Conservation (phyloP, 2,888 invertebrate genomes). For the Apotomis betuletana region DNA sequence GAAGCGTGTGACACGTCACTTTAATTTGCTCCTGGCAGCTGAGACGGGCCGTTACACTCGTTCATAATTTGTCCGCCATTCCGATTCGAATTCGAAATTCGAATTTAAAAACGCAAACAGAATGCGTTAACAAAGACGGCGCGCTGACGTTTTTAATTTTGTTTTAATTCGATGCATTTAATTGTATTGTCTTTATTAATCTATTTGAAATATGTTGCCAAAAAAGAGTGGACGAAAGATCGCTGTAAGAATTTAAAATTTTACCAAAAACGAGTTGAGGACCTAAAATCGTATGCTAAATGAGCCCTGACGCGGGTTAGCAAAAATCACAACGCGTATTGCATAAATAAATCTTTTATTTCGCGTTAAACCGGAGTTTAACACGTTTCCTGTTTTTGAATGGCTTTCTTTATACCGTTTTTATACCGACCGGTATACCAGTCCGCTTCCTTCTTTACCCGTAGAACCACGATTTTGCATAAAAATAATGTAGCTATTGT, state of each 20-base stretch:
- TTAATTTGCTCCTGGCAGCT: slow-evolving; percentile 58
- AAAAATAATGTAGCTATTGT: slow-evolving; percentile 66
- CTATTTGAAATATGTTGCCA: slow-evolving; percentile 39
- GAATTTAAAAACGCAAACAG: slow-evolving; percentile 30
- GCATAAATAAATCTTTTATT: slow-evolving; percentile 41
- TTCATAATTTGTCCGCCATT: slow-evolving; percentile 35
- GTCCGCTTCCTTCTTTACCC: slow-evolving; percentile 63
- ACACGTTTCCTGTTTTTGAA: slow-evolving; percentile 63
- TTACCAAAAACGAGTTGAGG: slow-evolving; percentile 41
- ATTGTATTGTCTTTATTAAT: slow-evolving; percentile 42
- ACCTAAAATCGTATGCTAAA: slow-evolving; percentile 42
- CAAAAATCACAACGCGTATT: slow-evolving; percentile 44
- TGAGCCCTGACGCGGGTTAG: slow-evolving; percentile 38
- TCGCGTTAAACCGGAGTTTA: slow-evolving; percentile 52
- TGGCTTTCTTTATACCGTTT: slow-evolving; percentile 53
- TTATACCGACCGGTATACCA: slow-evolving; percentile 61
- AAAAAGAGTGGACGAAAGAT: slow-evolving; percentile 14
- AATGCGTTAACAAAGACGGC: slow-evolving; percentile 29
- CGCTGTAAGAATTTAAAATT: slow-evolving; percentile 40
- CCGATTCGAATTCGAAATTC: slow-evolving; percentile 31
- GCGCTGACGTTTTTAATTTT: slow-evolving; percentile 15
- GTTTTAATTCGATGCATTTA: slow-evolving; percentile 24
- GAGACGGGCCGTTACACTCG: slow-evolving; percentile 39
- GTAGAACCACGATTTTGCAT: slow-evolving; percentile 60
- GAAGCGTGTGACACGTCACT: slow-evolving; percentile 78